These are phyloP conservation scores for Onthophagus sagittarius DNA, from an alignment of 2,888 invertebrate species.

Conservation along the genomic window DNA sequence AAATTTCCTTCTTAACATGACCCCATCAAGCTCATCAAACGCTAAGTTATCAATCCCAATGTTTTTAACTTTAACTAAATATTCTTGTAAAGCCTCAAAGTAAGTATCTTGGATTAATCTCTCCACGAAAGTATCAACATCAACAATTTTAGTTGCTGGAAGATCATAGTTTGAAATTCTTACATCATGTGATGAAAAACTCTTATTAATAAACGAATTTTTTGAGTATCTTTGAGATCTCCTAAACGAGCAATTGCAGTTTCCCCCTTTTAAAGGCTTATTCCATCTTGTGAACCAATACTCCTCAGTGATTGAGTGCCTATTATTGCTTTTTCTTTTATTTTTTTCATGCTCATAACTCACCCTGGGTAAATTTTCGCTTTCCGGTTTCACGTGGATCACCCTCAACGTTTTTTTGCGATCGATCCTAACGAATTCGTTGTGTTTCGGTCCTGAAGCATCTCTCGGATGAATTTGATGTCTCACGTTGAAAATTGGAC, in stretches of 20 bases:
- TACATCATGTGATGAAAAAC: conserved; percentile 18
- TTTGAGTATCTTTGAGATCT: conserved; percentile 43
- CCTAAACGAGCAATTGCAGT: conserved; percentile 47
- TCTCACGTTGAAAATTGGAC: conserved; percentile 30
- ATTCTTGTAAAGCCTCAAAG: conserved; percentile 45
- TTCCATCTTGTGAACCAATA: conserved; percentile 52
- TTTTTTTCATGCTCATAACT: conserved; percentile 28
- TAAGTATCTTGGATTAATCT: conserved; percentile 43
- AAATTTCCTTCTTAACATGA: conserved; percentile 29
- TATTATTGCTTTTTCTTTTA: conserved; percentile 33
- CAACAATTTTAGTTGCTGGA: conserved; percentile 38
- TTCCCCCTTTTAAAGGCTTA: conserved; percentile 44
- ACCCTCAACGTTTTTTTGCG: conserved; percentile 41
- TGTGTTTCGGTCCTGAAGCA: conserved; percentile 40
- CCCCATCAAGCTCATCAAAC: conserved; percentile 36
- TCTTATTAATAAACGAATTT: conserved; percentile 27
- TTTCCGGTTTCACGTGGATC: conserved; percentile 41
- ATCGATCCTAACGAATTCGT: conserved; percentile 43
- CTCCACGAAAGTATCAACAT: conserved; percentile 44
- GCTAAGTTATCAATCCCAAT: conserved; percentile 39
- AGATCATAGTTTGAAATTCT: conserved; percentile 32
- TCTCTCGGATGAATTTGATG: conserved; percentile 42
- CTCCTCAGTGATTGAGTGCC: conserved; percentile 46
- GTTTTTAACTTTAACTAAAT: conserved; percentile 31
- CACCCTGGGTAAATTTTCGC: conserved; percentile 25